phyloP scores from a whole-genome alignment of 2,113 vertebrate genomes.

The human region DNA sequence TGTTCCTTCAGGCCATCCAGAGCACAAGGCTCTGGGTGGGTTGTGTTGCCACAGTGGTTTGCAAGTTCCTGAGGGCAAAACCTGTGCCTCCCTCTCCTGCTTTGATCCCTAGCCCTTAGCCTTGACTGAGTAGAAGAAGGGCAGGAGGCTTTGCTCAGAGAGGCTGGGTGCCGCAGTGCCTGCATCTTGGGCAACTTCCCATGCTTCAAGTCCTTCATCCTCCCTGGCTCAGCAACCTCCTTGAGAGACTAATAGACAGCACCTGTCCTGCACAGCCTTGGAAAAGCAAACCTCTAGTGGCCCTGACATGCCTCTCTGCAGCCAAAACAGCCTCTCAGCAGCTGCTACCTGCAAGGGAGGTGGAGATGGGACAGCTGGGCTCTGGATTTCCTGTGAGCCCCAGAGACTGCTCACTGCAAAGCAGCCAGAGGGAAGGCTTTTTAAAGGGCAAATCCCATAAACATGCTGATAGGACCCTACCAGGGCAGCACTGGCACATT shows the following conservation, averaged over 20 bases:
- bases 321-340: neutral
- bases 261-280: neutral
- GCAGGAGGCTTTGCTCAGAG: neutral
- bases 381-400: neutral
- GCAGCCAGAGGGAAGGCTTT: neutral
- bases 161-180: neutral
- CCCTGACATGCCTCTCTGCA: neutral
- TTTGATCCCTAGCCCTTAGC: neutral
- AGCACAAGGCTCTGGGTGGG: neutral
- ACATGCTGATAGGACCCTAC: neutral
- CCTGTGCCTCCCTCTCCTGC: neutral
- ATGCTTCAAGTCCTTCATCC: neutral
- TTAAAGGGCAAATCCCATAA: neutral
- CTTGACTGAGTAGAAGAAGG: neutral
- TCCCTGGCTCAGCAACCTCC: neutral
- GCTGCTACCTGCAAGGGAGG: neutral
- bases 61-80: neutral
- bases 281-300: neutral
- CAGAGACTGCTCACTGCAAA: neutral
- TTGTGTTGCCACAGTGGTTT: neutral
- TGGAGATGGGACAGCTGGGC: neutral
- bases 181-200: neutral
- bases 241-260: neutral
- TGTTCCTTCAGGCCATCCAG: neutral
- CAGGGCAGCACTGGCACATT: neutral